Conservation (phyloP, 1,140 invertebrate genomes). For the Phocides pigmalion region DNA sequence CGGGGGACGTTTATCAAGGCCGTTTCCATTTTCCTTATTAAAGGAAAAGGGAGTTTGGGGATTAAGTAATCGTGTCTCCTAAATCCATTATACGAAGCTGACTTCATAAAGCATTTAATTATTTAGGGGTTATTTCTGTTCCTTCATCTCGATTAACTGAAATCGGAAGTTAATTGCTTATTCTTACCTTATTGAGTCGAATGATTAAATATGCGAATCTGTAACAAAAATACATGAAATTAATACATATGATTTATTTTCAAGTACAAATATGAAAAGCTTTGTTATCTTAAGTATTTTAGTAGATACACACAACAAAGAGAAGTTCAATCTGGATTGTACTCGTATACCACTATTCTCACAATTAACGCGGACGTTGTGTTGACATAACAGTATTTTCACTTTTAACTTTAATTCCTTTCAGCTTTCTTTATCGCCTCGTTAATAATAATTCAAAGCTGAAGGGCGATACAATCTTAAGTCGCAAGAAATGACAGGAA, state of each 20-base stretch:
- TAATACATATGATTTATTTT: background rate
- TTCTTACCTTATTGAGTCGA: background rate
- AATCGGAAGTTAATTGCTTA: background rate
- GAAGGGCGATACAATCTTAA: slow-evolving; percentile 13
- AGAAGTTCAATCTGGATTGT: background rate
- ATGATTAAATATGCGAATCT: background rate
- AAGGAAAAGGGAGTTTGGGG: slow-evolving; percentile 21
- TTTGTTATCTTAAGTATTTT: background rate
- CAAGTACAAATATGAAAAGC: background rate
- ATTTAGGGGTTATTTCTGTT: slow-evolving; percentile 12
- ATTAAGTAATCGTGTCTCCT: slow-evolving; percentile 20
- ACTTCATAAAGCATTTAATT: slow-evolving; percentile 30
- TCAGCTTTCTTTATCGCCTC: slow-evolving; percentile 12
- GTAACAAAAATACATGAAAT: slow-evolving; percentile 8
- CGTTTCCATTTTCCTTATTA: slow-evolving; percentile 24
- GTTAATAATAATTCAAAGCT: slow-evolving; percentile 23
- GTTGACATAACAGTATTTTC: slow-evolving; percentile 10
- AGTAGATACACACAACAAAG: background rate
- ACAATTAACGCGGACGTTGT: slow-evolving; percentile 4
- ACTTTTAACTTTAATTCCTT: slow-evolving; percentile 17
- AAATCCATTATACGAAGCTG: slow-evolving; percentile 21
- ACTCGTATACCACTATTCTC: slow-evolving; percentile 11
- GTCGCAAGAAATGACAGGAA: slow-evolving; percentile 23
- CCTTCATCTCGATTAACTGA: background rate
- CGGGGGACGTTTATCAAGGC: slow-evolving; percentile 11